phyloP scores from a whole-genome alignment of 2,888 invertebrate genomes.

The Spilarctia lutea region DNA sequence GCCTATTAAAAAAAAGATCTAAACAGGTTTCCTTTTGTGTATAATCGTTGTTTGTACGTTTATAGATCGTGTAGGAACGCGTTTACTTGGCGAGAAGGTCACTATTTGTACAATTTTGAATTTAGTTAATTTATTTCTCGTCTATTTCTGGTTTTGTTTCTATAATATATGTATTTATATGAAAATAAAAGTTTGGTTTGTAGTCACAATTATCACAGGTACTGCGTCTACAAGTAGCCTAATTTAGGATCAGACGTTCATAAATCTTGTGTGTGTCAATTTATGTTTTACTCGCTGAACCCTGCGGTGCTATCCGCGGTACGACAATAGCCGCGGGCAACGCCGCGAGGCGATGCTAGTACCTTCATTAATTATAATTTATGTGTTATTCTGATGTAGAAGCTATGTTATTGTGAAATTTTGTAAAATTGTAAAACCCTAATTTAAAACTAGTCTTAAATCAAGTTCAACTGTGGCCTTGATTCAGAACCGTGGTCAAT shows the following conservation, averaged over 20 bases:
- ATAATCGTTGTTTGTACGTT: neutral
- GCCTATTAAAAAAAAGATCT: neutral
- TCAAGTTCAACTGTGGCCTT: neutral
- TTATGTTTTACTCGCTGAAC: neutral
- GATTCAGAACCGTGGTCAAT: neutral
- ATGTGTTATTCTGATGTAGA: no score
- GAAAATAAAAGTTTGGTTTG: neutral
- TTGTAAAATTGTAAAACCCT: no score
- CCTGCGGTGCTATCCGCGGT: no score
- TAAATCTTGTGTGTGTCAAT: neutral
- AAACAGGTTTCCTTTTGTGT: neutral
- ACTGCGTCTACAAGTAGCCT: neutral
- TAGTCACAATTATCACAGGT: neutral
- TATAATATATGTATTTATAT: neutral
- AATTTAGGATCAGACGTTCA: neutral
- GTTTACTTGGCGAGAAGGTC: neutral
- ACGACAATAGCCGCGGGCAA: no score
- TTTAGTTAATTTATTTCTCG: neutral
- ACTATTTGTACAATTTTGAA: neutral
- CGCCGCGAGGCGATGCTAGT: no score
- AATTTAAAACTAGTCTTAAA: neutral
- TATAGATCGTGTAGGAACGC: neutral
- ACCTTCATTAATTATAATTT: no score
- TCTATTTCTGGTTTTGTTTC: neutral
- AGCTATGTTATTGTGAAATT: no score